Percentiles rank a stretch among this genome's conserved stretches.
Evolutionary conservation across 2,888 invertebrate genomes (phyloP).

Genomic region (Heliconius charithonia): DNA sequence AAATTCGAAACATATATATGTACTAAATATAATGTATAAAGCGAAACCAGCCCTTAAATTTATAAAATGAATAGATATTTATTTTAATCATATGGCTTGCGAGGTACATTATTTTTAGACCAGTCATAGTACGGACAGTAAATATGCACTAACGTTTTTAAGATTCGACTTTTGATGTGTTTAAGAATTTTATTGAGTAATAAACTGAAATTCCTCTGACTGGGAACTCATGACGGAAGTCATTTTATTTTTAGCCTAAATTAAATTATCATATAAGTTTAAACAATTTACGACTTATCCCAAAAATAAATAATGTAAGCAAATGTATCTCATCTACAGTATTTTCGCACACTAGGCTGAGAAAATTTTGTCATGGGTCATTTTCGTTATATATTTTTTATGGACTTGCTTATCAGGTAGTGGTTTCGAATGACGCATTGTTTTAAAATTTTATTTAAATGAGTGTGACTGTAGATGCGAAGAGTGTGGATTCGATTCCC

Average conservation of each 20-base stretch:
- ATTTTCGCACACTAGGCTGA: neutral
- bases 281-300: constrained; percentile 1
- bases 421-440: neutral
- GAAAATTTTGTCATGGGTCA: neutral
- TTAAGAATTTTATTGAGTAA: constrained; percentile 48
- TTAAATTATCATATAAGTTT: constrained; percentile 43
- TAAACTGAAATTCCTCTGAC: constrained; percentile 48
- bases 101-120: constrained; percentile 9
- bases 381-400: neutral
- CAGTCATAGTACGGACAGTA: constrained; percentile 23
- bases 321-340: neutral
- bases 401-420: neutral
- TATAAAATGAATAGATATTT: neutral
- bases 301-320: constrained; percentile 8
- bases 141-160: constrained; percentile 33
- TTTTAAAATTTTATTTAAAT: neutral
- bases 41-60: neutral
- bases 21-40: neutral
- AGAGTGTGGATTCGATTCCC: neutral
- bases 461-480: neutral
- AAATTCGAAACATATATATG: neutral
- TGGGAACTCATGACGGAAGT: constrained; percentile 48
- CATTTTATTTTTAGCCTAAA: constrained; percentile 46
- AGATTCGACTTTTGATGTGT: constrained; percentile 45
- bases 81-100: neutral